Evolutionary conservation across 2,113 vertebrate genomes (phyloP).

Genomic region (Esox niger): DNA sequence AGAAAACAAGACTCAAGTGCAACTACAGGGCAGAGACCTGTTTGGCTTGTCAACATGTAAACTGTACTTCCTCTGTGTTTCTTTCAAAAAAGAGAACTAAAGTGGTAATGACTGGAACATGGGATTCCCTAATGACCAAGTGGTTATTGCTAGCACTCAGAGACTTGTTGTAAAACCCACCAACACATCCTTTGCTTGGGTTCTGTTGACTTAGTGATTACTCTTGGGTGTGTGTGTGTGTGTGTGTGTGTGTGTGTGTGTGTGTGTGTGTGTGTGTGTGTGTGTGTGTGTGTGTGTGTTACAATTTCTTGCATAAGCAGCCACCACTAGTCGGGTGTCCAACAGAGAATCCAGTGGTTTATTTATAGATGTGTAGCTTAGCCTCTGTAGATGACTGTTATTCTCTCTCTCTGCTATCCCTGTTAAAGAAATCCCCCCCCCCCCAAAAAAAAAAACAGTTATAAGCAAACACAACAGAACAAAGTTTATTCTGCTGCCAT

Average conservation of each 20-base stretch:
- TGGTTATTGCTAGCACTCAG: not conserved
- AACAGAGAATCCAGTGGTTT: conserved; percentile 42
- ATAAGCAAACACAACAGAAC: not conserved
- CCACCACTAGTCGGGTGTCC: conserved; percentile 45
- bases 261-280: too few species aligned
- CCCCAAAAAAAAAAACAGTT: not conserved
- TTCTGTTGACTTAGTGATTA: conserved; percentile 31
- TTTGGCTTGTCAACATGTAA: too few species aligned
- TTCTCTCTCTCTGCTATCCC: not conserved
- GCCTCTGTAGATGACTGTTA: conserved; percentile 25
- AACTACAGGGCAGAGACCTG: too few species aligned
- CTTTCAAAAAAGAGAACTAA: too few species aligned
- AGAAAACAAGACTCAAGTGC: too few species aligned
- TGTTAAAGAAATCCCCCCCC: conserved; percentile 12
- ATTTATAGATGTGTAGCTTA: conserved; percentile 51
- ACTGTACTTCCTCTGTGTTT: too few species aligned
- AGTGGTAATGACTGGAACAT: not conserved
- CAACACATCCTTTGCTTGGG: conserved; percentile 5
- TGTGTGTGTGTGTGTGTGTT: conserved; percentile 18
- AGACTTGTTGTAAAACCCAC: conserved; percentile 17
- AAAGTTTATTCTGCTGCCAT: not conserved
- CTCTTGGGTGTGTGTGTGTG: conserved; percentile 22
- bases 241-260: not conserved
- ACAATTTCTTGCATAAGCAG: conserved; percentile 49
- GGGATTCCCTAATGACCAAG: not conserved